phyloP scores from a whole-genome alignment of 2,113 vertebrate genomes.

The Nerophis ophidion region DNA sequence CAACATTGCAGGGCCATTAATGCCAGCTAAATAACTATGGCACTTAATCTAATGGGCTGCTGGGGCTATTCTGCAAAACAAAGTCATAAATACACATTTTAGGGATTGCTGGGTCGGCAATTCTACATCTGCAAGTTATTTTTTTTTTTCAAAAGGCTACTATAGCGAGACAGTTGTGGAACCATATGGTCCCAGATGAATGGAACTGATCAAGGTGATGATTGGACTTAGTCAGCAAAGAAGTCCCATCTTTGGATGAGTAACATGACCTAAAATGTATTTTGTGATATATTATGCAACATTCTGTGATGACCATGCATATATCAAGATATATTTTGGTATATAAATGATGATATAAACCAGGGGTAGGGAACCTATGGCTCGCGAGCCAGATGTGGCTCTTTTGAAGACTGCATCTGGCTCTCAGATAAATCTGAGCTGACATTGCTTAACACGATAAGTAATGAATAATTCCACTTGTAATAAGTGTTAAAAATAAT shows the following conservation, averaged over 20 bases:
- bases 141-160: conserved; percentile 12
- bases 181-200: conserved; percentile 4
- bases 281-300: too few relatives aligned
- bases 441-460: too few relatives aligned
- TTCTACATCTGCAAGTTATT: conserved; percentile 19
- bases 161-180: conserved; percentile 1
- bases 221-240: conserved; percentile 11
- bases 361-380: too few relatives aligned
- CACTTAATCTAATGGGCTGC: conserved; percentile 42
- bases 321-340: too few relatives aligned
- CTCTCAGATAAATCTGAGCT: too few relatives aligned
- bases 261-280: too few relatives aligned
- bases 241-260: background rate
- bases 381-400: too few relatives aligned
- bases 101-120: conserved; percentile 14
- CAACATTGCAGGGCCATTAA: conserved; percentile 40
- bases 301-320: too few relatives aligned
- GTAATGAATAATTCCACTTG: too few relatives aligned
- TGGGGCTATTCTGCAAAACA: conserved; percentile 34
- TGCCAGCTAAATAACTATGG: conserved; percentile 36
- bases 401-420: too few relatives aligned
- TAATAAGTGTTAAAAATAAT: too few relatives aligned
- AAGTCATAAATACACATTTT: conserved; percentile 35
- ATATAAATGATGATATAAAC: too few relatives aligned
- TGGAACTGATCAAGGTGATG: conserved; percentile 32